Percentiles rank a stretch among this genome's conserved stretches.
Conservation (phyloP, 2,797 vertebrate species). For the Tarsius wallacei region DNA sequence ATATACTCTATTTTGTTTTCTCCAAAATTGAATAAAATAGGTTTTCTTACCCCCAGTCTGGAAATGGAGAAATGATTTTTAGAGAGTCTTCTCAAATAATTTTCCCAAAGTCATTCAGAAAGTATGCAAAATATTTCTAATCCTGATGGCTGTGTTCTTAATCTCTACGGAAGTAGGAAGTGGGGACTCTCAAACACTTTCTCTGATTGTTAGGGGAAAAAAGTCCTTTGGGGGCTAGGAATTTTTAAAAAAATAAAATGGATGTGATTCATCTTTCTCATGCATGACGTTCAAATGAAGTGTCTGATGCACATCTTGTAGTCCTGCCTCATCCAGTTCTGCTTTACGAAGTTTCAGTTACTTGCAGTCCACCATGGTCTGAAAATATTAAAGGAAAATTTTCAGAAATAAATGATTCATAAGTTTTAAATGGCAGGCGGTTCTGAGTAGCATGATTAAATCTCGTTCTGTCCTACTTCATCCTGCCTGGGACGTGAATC, state of each 20-base stretch:
- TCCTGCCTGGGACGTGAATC: background rate
- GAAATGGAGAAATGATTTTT: slow-evolving; percentile 46
- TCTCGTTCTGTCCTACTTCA: background rate
- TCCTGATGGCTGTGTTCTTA: background rate
- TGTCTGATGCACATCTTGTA: background rate
- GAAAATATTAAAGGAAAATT: background rate
- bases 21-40: background rate
- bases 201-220: background rate
- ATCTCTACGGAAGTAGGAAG: background rate
- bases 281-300: background rate
- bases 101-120: slow-evolving; percentile 40
- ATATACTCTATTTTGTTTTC: background rate
- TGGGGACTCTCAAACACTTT: background rate
- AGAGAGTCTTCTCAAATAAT: background rate
- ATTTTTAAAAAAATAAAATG: background rate
- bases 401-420: background rate
- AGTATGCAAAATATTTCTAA: slow-evolving; percentile 41
- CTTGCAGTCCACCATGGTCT: background rate
- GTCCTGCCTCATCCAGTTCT: background rate
- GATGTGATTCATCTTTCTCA: background rate
- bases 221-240: background rate
- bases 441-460: background rate
- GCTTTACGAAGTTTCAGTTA: background rate
- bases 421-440: background rate
- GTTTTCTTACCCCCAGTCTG: background rate